Conservation (phyloP, 2,797 vertebrate genomes). For the Glyptemys insculpta region DNA sequence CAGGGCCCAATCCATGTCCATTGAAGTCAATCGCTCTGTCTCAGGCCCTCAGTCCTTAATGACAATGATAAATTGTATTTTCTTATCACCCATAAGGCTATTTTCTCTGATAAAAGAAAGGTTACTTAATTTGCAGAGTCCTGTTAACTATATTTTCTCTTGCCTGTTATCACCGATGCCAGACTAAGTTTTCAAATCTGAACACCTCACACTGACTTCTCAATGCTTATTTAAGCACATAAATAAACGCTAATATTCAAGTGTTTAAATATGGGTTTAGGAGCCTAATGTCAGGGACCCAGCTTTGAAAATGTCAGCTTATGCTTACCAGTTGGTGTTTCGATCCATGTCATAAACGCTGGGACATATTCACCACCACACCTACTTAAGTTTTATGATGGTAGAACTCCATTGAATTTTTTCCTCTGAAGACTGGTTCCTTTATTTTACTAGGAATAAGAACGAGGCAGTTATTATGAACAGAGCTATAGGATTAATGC, state of each 20-base stretch:
- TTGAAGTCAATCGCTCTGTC: not conserved
- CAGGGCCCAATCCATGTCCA: not conserved
- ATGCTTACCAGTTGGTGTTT: not conserved
- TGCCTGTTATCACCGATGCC: not conserved
- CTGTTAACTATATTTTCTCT: not conserved
- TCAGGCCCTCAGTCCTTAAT: not conserved
- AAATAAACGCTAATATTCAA: not conserved
- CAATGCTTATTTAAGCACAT: not conserved
- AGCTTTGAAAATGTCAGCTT: fast-evolving
- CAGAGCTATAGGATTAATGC: not conserved
- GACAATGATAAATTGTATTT: conserved; percentile 3
- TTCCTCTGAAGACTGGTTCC: fast-evolving
- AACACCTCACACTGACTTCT: not conserved
- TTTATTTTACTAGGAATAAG: not conserved
- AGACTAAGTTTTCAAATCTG: not conserved
- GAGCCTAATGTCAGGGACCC: not conserved
- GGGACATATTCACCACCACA: not conserved
- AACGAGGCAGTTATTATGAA: not conserved
- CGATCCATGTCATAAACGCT: fast-evolving
- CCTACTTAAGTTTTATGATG: not conserved
- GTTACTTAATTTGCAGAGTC: not conserved
- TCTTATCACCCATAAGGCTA: not conserved
- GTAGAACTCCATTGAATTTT: not conserved
- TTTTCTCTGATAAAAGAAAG: conserved; percentile 29
- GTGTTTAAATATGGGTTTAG: not conserved